Evolutionary conservation across 1,140 invertebrate species (phyloP), one percentile per base, ranked within the genome.

Genomic region (Caenorhabditis elegans): DNA sequence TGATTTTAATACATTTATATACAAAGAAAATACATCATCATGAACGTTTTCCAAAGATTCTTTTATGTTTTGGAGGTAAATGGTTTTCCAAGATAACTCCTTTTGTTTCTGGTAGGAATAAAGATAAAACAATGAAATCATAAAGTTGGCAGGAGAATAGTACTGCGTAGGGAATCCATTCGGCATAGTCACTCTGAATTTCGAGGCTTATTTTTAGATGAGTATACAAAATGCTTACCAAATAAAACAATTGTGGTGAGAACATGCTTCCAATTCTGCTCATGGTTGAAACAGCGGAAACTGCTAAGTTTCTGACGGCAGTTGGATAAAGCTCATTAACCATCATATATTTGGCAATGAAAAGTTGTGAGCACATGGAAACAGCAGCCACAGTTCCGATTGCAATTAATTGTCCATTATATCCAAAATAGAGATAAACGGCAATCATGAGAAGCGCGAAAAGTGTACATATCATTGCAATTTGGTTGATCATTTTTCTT

Each of bases 171-270:
- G 49, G 49, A 39, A 53, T 51, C 48, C 34, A 78, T 51, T 49
- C 47, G 1, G 34, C 26, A 5, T 31, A 34, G 26, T 78, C 49
- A 78, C 77, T 39, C 34, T 53, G 46, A 34, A 36, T 11, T 26
- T 70, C 22, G 22, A n/a, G 10, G 19, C 17, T 17, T 19, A 19
- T 10, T 22, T 19, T 55, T 8, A 55, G 10, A 10, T 17, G n/a
- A 24, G 51, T 24, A 55, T 55, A 43, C 39, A 43, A 43, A 43
- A 15, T 43, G 39, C 39, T 51, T 6, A 84, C 83, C 51, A 84
- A 46, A 65, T 84, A 84, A 77, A 84, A 84, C 13, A 84, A 31
- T 34, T 79, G 81, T 6, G 83, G 82, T 10, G 82, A 60, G 60
- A 84, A 76, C 36, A 83, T 80, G 13, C 36, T 46, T 15, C 83